Evolutionary conservation across 2,797 vertebrate species (phyloP).

Genomic region (Brachyrhaphis roseni): DNA sequence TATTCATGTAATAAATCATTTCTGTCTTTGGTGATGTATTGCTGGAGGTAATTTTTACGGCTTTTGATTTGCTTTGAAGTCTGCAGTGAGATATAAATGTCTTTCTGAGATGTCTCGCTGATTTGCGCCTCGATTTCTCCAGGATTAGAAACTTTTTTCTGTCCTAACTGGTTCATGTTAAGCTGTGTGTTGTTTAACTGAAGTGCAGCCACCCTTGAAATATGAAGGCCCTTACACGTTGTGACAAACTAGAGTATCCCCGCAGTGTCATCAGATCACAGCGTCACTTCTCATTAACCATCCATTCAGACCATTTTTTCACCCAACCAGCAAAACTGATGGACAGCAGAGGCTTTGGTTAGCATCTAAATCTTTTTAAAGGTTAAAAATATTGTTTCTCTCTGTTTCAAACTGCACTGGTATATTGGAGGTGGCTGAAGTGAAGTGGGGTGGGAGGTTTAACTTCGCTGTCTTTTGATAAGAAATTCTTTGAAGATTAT

Average conservation of each 20-base stretch:
- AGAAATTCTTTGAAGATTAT: conserved; percentile 64
- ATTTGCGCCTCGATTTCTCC: conserved; percentile 50
- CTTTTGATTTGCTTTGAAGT: conserved; percentile 37
- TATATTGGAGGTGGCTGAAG: conserved; percentile 54
- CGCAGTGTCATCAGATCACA: conserved; percentile 77
- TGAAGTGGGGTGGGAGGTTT: not conserved
- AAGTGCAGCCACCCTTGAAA: conserved; percentile 72
- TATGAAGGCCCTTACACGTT: conserved; percentile 60
- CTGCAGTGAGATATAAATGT: conserved; percentile 5
- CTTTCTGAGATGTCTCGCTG: conserved; percentile 20
- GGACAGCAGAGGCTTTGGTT: conserved; percentile 24
- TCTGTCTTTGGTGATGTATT: conserved; percentile 29
- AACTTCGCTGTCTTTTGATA: conserved; percentile 52
- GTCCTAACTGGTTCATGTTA: conserved; percentile 56
- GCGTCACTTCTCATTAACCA: conserved; percentile 75
- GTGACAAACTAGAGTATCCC: conserved; percentile 80
- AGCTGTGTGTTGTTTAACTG: conserved; percentile 69
- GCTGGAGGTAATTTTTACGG: conserved; percentile 14
- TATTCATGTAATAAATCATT: conserved; percentile 21
- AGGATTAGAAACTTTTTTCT: conserved; percentile 44
- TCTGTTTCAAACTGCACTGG: conserved; percentile 62
- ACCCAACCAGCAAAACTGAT: conserved; percentile 33
- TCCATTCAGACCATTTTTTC: conserved; percentile 39
- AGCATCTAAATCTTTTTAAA: conserved; percentile 28
- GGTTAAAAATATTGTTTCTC: conserved; percentile 50